phyloP scores from a whole-genome alignment of 2,888 invertebrate genomes.

The Aproaerema taeniolella region DNA sequence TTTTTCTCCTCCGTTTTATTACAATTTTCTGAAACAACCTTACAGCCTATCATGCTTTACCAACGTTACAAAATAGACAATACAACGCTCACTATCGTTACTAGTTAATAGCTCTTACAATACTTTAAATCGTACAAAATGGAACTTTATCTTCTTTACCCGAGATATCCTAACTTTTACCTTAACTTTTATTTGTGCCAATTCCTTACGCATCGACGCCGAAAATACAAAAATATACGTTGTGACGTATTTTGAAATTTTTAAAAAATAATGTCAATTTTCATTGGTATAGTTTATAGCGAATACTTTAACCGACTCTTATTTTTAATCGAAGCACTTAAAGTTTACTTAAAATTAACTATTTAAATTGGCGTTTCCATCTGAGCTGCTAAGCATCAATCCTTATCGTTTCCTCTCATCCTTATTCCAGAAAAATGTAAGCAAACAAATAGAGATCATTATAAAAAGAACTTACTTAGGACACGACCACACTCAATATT shows the following conservation, averaged over 20 bases:
- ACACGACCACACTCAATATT: conserved; percentile 62
- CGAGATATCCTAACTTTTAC: conserved; percentile 45
- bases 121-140: conserved; percentile 59
- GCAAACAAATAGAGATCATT: conserved; percentile 64
- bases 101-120: conserved; percentile 55
- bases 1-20: conserved; percentile 62
- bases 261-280: conserved; percentile 53
- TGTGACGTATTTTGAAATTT: conserved; percentile 48
- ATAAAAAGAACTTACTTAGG: conserved; percentile 44
- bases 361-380: conserved; percentile 64
- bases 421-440: conserved; percentile 72
- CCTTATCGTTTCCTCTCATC: conserved; percentile 32
- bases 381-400: conserved; percentile 53
- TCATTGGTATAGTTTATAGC: conserved; percentile 54
- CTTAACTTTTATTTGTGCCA: conserved; percentile 55
- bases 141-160: conserved; percentile 56
- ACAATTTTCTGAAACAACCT: conserved; percentile 76
- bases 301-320: conserved; percentile 39
- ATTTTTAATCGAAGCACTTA: conserved; percentile 64
- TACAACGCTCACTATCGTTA: conserved; percentile 70
- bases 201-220: conserved; percentile 69
- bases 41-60: conserved; percentile 53
- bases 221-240: conserved; percentile 72
- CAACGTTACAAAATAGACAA: conserved; percentile 71
- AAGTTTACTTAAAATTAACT: conserved; percentile 54